Base-by-base conservation (phyloP, 1,140 invertebrate genomes). In the Aplysia californica region DNA sequence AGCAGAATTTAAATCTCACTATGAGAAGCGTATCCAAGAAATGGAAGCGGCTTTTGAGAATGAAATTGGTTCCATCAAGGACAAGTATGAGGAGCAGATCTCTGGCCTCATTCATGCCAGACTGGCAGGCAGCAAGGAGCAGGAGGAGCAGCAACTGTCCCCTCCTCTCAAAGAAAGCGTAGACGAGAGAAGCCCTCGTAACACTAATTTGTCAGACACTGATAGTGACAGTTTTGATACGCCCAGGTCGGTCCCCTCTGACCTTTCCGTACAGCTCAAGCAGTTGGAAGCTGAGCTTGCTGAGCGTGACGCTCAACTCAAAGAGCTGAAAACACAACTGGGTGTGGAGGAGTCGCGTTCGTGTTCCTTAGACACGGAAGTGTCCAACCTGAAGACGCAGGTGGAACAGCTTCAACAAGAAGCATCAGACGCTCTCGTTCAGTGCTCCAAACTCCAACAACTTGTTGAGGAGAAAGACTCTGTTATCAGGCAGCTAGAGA, bases 21-120 rank as follows among this genome's bases (percentile, higher is more conserved):
- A 85, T 64, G 82, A 84, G 65, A 76, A 74, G n/a, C 80, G 81
- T 31, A 70, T 86, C 36, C 18, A 80, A n/a, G 79, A 83, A 15
- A 75, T 84, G 41, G 80, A 82, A 44, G 36, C 73, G 56, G 50
- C 77, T 1, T 84, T 79, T 41, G 66, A 76, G 4, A 77, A 41
- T 0, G 79, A 85, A 66, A 83, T 83, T 2, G 35, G 56, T 50
- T 44, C 29, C 23, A 39, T 82, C 15, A 71, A 78, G 38, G 73
- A 59, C 20, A 76, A 78, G n/a, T 82, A 82, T 80, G 80, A 82
- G 71, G 41, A 72, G 21, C 68, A 78, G 56, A 70, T 79, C 26
- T 61, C 38, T 21, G 58, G 29, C n/a, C 64, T 65, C 36, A 74
- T 26, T 65, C 67, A 59, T 31, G 59, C n/a, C 65, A 71, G 23